phyloP scores from a whole-genome alignment of 2,113 vertebrate species.

The Hippocampus guttulatus region DNA sequence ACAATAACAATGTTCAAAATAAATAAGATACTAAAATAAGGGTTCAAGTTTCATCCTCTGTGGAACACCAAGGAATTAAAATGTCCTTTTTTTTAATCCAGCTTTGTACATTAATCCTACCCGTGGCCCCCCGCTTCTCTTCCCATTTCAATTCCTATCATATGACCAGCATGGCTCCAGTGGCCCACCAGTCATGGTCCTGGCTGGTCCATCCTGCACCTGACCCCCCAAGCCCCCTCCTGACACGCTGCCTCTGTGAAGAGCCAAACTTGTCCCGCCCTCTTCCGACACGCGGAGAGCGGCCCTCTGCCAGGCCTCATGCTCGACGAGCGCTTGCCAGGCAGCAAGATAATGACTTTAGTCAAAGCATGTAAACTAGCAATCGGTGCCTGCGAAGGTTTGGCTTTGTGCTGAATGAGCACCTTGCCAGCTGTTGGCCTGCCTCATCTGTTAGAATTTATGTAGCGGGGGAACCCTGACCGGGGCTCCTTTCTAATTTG shows the following conservation, averaged over 20 bases:
- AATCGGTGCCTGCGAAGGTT: conserved; percentile 32
- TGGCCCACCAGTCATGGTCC: conserved; percentile 47
- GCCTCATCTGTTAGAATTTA: conserved; percentile 52
- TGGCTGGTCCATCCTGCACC: conserved; percentile 47
- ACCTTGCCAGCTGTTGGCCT: conserved; percentile 63
- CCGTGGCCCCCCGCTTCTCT: conserved; percentile 2
- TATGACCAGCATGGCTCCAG: conserved; percentile 57
- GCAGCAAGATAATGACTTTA: conserved; percentile 46
- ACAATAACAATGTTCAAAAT: no score
- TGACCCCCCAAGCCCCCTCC: conserved; percentile 26
- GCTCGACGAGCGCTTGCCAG: conserved; percentile 52
- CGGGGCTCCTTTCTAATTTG: conserved; percentile 40
- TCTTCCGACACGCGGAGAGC: conserved; percentile 28
- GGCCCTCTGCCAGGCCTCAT: conserved; percentile 54
- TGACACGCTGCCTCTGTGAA: conserved; percentile 43
- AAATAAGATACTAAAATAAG: no score
- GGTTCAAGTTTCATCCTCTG: no score
- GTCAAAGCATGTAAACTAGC: conserved; percentile 19
- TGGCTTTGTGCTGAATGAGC: conserved; percentile 45
- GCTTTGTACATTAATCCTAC: no score
- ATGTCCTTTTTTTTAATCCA: no score
- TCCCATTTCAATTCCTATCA: conserved; percentile 52
- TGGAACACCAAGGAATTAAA: no score
- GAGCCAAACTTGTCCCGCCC: conserved; percentile 37
- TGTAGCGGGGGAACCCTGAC: conserved; percentile 26